Evolutionary conservation across 64 coral and sea anemone genomes (phyloP), one percentile per base, ranked within the genome.

Genomic region (Platygyra sinensis): DNA sequence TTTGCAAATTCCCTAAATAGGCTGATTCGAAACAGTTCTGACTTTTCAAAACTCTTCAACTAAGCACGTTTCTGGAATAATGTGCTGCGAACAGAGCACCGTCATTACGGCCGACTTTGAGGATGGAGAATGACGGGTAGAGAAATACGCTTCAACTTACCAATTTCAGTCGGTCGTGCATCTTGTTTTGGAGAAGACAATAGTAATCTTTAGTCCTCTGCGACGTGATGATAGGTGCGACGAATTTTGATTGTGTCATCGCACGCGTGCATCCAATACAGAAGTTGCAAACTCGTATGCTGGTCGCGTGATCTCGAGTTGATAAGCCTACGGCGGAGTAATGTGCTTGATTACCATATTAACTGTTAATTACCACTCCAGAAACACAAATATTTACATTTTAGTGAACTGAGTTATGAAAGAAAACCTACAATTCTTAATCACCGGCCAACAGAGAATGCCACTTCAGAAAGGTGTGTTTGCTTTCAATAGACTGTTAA

Each of bases 371-470:
- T 85, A 72, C 19, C 63, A 85, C 22, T 85, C 22, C 13, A 85
- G 36, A 85, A 84, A 52, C 81, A 25, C 81, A 85, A 85, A 85
- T 72, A 85, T 85, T 85, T 69, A 85, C 81, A 71, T 46, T 71
- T 46, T 18, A 25, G 13, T 10, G 28, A 0, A 54, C 0, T 29
- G 15, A 22, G 27, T 51, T 15, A 71, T 72, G 81, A 85, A 85
- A 71, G 24, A 16, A 83, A 36, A 7, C 2, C 30, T 65, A 36
- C 19, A n/a, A 30, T 61, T 80, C 1, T 63, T 65, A 69, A 85
- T 85, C 62, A 46, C 64, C 22, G 16, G 4, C 25, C 11, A 72
- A 52, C 24, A 25, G 20, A 50, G 81, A 28, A 51, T 85, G 63
- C 72, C 81, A 85, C 1, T 24, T 12, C 2, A 24, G 14, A 13